Base-by-base conservation (phyloP, 2,888 invertebrate species). In the Oxystoma pomonae region DNA sequence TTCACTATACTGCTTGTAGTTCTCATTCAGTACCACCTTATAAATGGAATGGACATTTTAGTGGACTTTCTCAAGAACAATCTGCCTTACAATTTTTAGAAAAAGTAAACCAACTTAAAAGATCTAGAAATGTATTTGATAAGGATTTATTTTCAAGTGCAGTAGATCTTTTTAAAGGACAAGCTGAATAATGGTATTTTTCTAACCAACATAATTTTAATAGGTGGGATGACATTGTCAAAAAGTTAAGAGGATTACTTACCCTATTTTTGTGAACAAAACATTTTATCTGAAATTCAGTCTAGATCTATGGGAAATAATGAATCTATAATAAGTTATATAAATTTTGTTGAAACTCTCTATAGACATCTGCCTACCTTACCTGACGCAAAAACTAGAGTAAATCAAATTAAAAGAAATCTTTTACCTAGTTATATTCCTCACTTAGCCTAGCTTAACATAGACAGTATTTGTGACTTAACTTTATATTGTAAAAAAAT, bases 401-500 rank as follows among this genome's bases (percentile, higher is more conserved):
- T n/a, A n/a, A 16, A 57, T 17, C 50, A 61, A 19, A 19, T 35
- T 1, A 17, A 16, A 9, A 17, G 57, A 12, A 61, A 61, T 57
- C n/a, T 61, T 16, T 51, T 57, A 9, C 57, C 61, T 1, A 18
- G 18, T 50, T 57, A 61, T 61, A 1, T n/a, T 1, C 20, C n/a
- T 1, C 16, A 9, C 5, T 16, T 60, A 1, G 56, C 60, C n/a
- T 53, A 55, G 5, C 56, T 21, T 1, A 53, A 59, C 21, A 20
- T 59, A 16, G 9, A 52, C 2, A 59, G 2, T 16, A 18, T 61
- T 2, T 1, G 19, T 56, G 16, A 20, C 35, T 20, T 35, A 16
- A 61, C 59, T 19, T 19, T 19, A 2, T 20, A 57, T 18, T 61
- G n/a, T 50, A 61, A 61, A 57, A 20, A 35, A 2, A 61, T 61